Evolutionary conservation across 2,113 vertebrate genomes (phyloP), one percentile per base, ranked within the genome.

Genomic region (Pterocles orientalis): DNA sequence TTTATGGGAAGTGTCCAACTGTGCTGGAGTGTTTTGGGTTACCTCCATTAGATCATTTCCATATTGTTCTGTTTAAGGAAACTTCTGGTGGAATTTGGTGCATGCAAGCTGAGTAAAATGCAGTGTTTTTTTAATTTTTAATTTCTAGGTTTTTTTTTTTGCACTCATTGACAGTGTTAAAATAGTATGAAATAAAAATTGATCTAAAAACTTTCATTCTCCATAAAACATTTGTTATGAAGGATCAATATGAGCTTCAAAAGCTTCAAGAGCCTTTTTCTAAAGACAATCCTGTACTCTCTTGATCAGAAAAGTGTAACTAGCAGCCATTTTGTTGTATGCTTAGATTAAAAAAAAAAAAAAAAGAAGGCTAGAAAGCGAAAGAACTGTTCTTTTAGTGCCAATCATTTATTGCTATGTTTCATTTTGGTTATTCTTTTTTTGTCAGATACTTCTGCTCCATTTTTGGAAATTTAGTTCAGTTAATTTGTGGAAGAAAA

Each of bases 321-420:
- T 84, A 87, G 69, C 39, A 87, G 48, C 80, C 53, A 91, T 93
- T 91, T 97, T 87, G n/a, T 56, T 91, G 31, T n/a, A 50, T 39
- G 20, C 19, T 89, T 86, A 84, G 5, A 57, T 68, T 58, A 41
- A 89, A 64, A 90, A 71, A 25, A 23, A 45, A 82, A 50, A 71
- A 53, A 26, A 56, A 36, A 43, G 39, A 72, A 48, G 3, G 3
- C 64, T 61, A 60, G 31, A 83, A 81, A 5, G 43, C 16, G 47
- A 82, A 6, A 73, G 3, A 79, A 50, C 21, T 50, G 6, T 75
- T 90, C 26, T 92, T 53, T 80, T 90, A 65, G 31, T 78, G 48
- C 5, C 61, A 72, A 12, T 75, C 39, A 61, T 75, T 82, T 86
- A 56, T 71, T 76, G 11, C 31, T 79, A 25, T 34, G 10, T 69